Percentiles rank a stretch among this genome's conserved stretches.
Conservation (phyloP, 2,888 invertebrate species). For the Nephrotoma flavescens region DNA sequence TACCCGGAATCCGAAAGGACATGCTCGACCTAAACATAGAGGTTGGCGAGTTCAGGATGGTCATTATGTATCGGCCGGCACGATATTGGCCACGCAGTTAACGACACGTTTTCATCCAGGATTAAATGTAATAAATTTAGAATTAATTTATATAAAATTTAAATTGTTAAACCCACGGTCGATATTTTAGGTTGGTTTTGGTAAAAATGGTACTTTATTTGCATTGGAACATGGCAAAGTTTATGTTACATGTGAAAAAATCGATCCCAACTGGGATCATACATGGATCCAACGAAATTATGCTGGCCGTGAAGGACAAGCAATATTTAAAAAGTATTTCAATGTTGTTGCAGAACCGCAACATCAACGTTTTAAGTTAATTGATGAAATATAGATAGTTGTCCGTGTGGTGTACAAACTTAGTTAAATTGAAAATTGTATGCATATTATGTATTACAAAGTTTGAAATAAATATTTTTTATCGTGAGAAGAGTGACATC, state of each 20-base stretch:
- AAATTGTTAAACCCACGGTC: not conserved
- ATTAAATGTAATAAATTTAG: slow-evolving; percentile 42
- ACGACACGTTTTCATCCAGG: slow-evolving; percentile 65
- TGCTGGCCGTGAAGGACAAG: slow-evolving; percentile 43
- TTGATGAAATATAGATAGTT: slow-evolving; percentile 46
- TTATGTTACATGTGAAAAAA: slow-evolving; percentile 64
- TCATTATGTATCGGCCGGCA: slow-evolving; percentile 44
- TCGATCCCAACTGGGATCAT: slow-evolving; percentile 65
- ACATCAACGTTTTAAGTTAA: slow-evolving; percentile 61
- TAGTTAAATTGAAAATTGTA: not conserved
- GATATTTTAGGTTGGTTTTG: slow-evolving; percentile 58
- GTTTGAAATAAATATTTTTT: too few species aligned
- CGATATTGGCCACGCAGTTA: slow-evolving; percentile 53
- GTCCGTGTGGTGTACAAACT: not conserved
- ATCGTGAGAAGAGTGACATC: too few species aligned
- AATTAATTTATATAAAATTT: not conserved
- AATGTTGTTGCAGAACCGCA: slow-evolving; percentile 68
- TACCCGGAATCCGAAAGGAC: slow-evolving; percentile 51
- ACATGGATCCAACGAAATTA: slow-evolving; percentile 55
- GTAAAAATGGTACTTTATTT: slow-evolving; percentile 61
- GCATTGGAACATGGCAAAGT: slow-evolving; percentile 70
- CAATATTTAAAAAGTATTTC: slow-evolving; percentile 70
- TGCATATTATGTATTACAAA: too few species aligned
- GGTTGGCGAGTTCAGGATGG: slow-evolving; percentile 68
- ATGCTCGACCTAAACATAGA: slow-evolving; percentile 57